Conservation (phyloP, 2,113 vertebrate genomes). For the Callopanchax toddi region DNA sequence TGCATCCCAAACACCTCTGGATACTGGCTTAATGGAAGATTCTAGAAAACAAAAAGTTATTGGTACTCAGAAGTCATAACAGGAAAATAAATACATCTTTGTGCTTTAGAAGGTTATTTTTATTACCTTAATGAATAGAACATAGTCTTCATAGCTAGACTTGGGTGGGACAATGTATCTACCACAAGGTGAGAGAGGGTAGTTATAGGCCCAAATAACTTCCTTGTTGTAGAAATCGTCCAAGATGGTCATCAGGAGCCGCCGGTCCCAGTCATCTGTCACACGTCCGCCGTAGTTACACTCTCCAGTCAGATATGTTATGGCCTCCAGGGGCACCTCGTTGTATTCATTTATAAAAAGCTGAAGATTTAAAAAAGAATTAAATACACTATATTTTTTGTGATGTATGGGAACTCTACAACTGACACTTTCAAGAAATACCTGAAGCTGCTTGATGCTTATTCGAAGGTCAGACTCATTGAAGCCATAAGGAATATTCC, state of each 20-base stretch:
- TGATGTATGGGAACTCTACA: background rate
- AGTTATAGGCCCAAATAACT: constrained; percentile 82
- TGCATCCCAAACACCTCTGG: constrained; percentile 97
- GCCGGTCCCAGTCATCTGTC: constrained; percentile 96
- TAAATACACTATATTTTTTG: background rate
- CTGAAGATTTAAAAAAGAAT: constrained; percentile 68
- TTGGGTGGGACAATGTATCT: constrained; percentile 88
- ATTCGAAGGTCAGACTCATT: constrained; percentile 95
- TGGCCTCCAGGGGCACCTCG: constrained; percentile 90
- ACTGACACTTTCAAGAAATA: constrained; percentile 56
- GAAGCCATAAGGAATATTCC: constrained; percentile 98
- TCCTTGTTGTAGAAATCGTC: constrained; percentile 90
- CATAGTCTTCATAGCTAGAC: constrained; percentile 88
- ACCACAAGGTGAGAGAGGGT: constrained; percentile 91
- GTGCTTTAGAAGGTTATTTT: background rate
- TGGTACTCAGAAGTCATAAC: background rate
- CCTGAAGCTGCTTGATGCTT: constrained; percentile 94
- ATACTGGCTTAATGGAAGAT: constrained; percentile 87
- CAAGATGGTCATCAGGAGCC: constrained; percentile 91
- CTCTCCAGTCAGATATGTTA: constrained; percentile 94
- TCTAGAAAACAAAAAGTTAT: constrained; percentile 69
- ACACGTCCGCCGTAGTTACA: constrained; percentile 98
- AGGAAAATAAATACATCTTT: background rate
- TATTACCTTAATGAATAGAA: constrained; percentile 92
- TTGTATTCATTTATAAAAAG: constrained; percentile 93